These are phyloP conservation scores for Catocala nupta DNA, from an alignment of 2,888 invertebrate species.

Conservation along the genomic window DNA sequence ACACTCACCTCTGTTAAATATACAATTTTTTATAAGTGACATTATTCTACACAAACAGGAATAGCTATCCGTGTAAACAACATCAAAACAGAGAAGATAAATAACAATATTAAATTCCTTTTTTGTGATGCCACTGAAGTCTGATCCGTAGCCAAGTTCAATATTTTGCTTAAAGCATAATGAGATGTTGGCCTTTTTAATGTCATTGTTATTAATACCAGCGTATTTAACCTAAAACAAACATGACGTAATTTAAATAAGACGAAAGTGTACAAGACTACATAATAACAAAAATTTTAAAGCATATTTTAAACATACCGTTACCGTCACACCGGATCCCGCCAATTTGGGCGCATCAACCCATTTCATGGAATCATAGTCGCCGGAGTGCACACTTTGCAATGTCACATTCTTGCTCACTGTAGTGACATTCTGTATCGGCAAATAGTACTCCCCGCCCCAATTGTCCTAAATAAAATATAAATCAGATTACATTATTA, in stretches of 20 bases:
- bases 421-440: constrained; percentile 27
- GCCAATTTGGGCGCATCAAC: constrained; percentile 20
- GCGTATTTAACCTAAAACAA: background rate
- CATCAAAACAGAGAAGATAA: background rate
- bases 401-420: constrained; percentile 36
- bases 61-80: background rate
- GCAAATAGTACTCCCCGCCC: constrained; percentile 57
- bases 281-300: no score
- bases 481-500: background rate
- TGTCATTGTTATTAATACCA: background rate
- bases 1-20: constrained; percentile 68
- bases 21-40: no score
- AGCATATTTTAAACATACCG: constrained; percentile 47
- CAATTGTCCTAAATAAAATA: constrained; percentile 43
- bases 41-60: no score
- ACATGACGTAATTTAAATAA: no score
- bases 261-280: no score
- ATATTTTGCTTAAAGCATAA: no score
- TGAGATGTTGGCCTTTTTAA: background rate
- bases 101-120: background rate
- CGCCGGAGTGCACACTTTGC: constrained; percentile 43
- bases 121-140: background rate
- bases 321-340: constrained; percentile 54
- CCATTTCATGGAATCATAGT: constrained; percentile 38
- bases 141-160: background rate